A percentile compares a stretch with the other conserved stretches of the same genome.
phyloP scores from a whole-genome alignment of 2,888 invertebrate species.

The Mechanitis messenoides region DNA sequence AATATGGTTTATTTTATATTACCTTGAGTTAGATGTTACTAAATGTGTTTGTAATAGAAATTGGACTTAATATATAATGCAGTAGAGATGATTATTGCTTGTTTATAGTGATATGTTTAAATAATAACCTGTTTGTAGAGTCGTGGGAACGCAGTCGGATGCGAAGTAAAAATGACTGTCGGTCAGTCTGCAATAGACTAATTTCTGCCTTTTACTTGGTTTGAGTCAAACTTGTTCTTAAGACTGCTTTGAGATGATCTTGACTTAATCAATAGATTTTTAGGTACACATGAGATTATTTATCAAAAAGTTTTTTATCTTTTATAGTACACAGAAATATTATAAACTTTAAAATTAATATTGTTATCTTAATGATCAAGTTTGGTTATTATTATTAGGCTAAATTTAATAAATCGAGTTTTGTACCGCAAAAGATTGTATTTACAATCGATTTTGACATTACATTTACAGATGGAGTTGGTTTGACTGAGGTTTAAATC shows the following conservation, averaged over 20 bases:
- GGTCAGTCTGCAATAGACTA: conserved; percentile 75
- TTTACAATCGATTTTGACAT: too few relatives aligned
- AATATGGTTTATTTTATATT: conserved; percentile 13
- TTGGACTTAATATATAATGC: conserved; percentile 35
- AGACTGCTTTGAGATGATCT: not conserved
- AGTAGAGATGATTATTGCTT: conserved; percentile 45
- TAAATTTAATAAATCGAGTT: too few relatives aligned
- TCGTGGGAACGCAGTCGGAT: conserved; percentile 75
- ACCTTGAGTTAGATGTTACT: conserved; percentile 16
- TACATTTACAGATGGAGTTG: too few relatives aligned
- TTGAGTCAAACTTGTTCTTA: not conserved
- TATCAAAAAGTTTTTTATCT: not conserved
- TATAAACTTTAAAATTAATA: too few relatives aligned
- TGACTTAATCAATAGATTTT: conserved; percentile 1
- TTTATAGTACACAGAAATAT: too few relatives aligned
- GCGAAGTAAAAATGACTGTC: conserved; percentile 73
- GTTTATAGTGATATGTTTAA: conserved; percentile 59
- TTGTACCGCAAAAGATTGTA: too few relatives aligned
- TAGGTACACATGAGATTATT: too few relatives aligned
- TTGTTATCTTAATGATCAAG: too few relatives aligned
- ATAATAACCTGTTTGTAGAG: conserved; percentile 74
- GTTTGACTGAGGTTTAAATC: not conserved
- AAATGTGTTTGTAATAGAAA: conserved; percentile 30
- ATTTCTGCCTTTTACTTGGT: conserved; percentile 75
- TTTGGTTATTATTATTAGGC: too few relatives aligned